phyloP scores from a whole-genome alignment of 2,113 vertebrate species.

The Dryoscopus gambensis region DNA sequence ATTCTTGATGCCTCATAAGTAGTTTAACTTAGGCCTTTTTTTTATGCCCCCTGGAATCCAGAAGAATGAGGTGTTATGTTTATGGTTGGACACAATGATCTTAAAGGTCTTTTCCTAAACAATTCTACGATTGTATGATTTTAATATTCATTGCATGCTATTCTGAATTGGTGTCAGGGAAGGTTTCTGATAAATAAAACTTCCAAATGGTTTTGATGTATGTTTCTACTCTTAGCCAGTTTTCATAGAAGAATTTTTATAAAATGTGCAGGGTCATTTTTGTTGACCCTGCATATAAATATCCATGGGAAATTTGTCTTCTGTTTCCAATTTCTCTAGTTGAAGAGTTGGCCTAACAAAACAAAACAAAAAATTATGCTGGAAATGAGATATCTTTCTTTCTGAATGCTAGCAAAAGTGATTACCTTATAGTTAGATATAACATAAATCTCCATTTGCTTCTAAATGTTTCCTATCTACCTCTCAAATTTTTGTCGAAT shows the following conservation, averaged over 20 bases:
- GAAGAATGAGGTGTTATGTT: background rate
- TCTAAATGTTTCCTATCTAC: background rate
- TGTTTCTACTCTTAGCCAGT: background rate
- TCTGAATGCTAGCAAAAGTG: background rate
- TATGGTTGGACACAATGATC: background rate
- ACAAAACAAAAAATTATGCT: background rate
- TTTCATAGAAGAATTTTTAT: background rate
- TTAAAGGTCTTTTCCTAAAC: background rate
- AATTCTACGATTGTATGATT: background rate
- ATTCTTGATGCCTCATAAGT: background rate
- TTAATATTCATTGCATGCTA: background rate
- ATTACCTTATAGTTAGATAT: background rate
- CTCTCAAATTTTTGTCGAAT: conserved; percentile 42
- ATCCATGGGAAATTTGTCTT: background rate
- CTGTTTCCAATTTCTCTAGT: background rate
- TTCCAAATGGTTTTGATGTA: conserved; percentile 1
- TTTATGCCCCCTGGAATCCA: background rate
- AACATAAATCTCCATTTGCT: background rate
- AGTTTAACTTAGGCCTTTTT: background rate
- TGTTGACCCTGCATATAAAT: background rate
- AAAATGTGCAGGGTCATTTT: background rate
- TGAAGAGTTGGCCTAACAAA: background rate
- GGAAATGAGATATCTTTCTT: background rate
- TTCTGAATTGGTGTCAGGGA: background rate
- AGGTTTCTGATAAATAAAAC: background rate